Base-by-base conservation (phyloP, 2,888 invertebrate genomes). In the Spatulosminthurus flaviceps region DNA sequence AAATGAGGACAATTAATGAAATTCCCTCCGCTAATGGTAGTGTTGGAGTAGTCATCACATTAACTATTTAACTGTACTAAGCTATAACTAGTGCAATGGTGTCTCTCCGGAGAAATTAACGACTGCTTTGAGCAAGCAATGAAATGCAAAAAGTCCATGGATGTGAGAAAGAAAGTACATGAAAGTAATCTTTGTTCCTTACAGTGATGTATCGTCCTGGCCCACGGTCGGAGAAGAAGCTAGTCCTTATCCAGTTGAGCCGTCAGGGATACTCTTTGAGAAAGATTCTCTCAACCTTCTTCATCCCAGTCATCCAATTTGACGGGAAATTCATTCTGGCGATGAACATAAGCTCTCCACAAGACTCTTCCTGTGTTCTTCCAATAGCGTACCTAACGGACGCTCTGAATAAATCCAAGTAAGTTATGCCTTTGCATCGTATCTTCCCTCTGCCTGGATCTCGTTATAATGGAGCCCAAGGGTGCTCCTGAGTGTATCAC, bases 401-500 rank as follows among this genome's bases (percentile, higher is more conserved):
- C 29, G 71, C 72, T 22, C 0, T 78, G 51, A 78, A 78, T 64
- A 64, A 71, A 64, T 34, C 71, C 41, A 70, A 78, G 78, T 78
- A 72, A 78, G 72, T 29, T 19, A 29, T 70, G 28, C 11, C 0
- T 34, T 51, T 51, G 2, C 51, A 34, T 34, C 5, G 34, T 51
- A 51, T 51, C 51, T 51, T 51, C 16, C 29, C 19, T 69, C 69
- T 29, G 16, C 16, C 11, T 22, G 13, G 64, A 28, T 51, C 51
- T 51, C 51, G 51, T 71, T 78, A 60, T 60, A 51, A 61, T 69
- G 71, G 51, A 78, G 72, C 71, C 78, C 78, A 28, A 61, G 72
- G 61, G 71, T 71, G 69, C 69, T 69, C 21, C 77, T 42, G 11
- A 22, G 24, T 24, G 51, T 51, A 51, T 29, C 29, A 24, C 21